These are phyloP conservation scores for Ptycholaimellus sp. DNA, from an alignment of 2,888 invertebrate species.

Conservation along the genomic window DNA sequence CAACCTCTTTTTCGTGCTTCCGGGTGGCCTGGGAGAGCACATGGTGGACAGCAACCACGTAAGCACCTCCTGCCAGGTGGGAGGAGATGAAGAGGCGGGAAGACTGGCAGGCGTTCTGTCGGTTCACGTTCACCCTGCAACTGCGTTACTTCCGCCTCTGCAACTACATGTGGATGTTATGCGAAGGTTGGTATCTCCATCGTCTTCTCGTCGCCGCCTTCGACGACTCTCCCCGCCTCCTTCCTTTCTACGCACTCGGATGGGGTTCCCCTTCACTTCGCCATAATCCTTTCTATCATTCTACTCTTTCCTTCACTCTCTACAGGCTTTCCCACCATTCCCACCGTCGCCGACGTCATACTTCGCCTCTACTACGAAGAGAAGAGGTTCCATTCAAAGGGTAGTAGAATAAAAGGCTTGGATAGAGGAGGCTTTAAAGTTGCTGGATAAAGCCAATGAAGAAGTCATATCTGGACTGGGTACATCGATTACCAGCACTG, in stretches of 20 bases:
- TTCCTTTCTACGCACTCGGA: constrained; percentile 29
- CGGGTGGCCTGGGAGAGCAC: constrained; percentile 11
- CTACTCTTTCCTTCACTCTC: constrained; percentile 6
- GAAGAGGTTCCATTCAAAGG: no score
- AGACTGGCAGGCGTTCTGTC: constrained; percentile 15
- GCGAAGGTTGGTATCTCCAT: constrained; percentile 32
- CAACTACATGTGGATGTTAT: constrained; percentile 34
- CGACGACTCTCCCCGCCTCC: constrained; percentile 26
- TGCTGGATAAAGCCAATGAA: no score
- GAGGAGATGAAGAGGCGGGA: no score
- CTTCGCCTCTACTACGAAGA: constrained; percentile 20
- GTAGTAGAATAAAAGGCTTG: no score
- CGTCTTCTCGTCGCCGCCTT: constrained; percentile 30
- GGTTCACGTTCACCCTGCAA: constrained; percentile 17
- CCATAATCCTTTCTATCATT: no score
- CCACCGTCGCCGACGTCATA: constrained; percentile 24
- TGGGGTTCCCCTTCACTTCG: constrained; percentile 26
- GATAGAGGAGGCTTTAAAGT: no score
- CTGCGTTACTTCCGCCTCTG: constrained; percentile 28
- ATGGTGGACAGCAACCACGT: constrained; percentile 16
- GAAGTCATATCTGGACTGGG: no score
- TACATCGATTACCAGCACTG: no score
- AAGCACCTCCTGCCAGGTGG: constrained; percentile 1
- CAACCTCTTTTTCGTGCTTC: constrained; percentile 14
- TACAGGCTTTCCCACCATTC: constrained; percentile 25